Percentiles rank a stretch among this genome's conserved stretches.
These are phyloP conservation scores for Propithecus deckenii DNA, from an alignment of 2,797 vertebrate genomes.

Conservation along the genomic window DNA sequence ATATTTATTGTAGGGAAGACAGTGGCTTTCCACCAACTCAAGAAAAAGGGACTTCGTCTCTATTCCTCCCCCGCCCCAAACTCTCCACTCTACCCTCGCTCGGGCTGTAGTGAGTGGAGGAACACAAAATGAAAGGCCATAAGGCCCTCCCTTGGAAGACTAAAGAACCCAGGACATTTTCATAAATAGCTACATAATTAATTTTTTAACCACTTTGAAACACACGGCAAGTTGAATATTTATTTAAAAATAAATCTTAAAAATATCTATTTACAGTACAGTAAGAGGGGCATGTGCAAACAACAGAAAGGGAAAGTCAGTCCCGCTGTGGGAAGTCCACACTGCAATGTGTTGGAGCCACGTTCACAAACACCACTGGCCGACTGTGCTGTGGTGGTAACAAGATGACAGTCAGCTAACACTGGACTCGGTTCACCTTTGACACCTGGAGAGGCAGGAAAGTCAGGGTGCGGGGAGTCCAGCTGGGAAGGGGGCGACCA, in stretches of 20 bases:
- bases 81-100: not conserved
- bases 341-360: slow-evolving; percentile 21
- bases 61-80: not conserved
- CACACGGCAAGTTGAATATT: slow-evolving; percentile 85
- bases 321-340: slow-evolving; percentile 59
- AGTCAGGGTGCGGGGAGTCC: slow-evolving; percentile 37
- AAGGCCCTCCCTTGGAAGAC: slow-evolving; percentile 73
- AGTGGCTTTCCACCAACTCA: slow-evolving; percentile 20
- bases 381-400: slow-evolving; percentile 68
- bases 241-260: slow-evolving; percentile 89
- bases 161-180: slow-evolving; percentile 80
- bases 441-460: not conserved
- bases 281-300: slow-evolving; percentile 81
- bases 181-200: slow-evolving; percentile 80
- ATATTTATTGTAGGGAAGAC: slow-evolving; percentile 57
- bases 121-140: not conserved
- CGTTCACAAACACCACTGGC: slow-evolving; percentile 62
- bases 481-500: not conserved
- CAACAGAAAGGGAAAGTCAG: slow-evolving; percentile 76
- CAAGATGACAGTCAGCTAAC: slow-evolving; percentile 73
- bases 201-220: slow-evolving; percentile 82
- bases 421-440: slow-evolving; percentile 47
- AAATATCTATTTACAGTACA: slow-evolving; percentile 87
- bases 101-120: not conserved
- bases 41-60: not conserved